phyloP scores from a whole-genome alignment of 92 coral and sea anemone genomes.

The Epizoanthus stellaris region DNA sequence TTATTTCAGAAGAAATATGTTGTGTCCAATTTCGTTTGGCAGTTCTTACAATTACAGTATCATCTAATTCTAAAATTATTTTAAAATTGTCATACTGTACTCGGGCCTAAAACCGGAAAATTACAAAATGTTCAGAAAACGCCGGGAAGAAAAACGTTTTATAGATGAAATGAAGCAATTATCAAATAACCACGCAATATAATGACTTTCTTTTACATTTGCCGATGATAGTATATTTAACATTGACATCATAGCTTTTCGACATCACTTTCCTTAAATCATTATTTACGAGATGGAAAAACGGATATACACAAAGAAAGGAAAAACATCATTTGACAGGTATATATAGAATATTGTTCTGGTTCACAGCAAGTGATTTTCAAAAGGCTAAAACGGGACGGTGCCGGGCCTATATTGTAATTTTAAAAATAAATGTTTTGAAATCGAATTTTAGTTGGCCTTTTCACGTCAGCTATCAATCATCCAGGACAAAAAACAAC shows the following conservation, averaged over 20 bases:
- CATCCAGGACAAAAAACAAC: not conserved
- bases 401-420: no score
- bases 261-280: not conserved
- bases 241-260: no score
- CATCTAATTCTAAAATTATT: not conserved
- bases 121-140: not conserved
- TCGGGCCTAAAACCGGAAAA: not conserved
- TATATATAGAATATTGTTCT: not conserved
- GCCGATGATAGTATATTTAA: not conserved
- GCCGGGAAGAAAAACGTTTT: not conserved
- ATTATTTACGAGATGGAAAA: not conserved
- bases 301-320: not conserved
- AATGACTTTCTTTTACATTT: not conserved
- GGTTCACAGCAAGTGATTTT: not conserved
- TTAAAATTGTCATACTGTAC: not conserved
- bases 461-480: not conserved
- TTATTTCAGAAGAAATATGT: slow-evolving; percentile 15
- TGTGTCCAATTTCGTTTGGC: not conserved
- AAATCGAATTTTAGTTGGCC: not conserved
- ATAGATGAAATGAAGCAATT: not conserved
- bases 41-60: slow-evolving; percentile 2
- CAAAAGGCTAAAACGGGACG: not conserved
- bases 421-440: not conserved
- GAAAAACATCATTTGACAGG: not conserved
- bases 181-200: no score